Evolutionary conservation across 1,140 invertebrate species (phyloP).

Genomic region (Heliconius congener): DNA sequence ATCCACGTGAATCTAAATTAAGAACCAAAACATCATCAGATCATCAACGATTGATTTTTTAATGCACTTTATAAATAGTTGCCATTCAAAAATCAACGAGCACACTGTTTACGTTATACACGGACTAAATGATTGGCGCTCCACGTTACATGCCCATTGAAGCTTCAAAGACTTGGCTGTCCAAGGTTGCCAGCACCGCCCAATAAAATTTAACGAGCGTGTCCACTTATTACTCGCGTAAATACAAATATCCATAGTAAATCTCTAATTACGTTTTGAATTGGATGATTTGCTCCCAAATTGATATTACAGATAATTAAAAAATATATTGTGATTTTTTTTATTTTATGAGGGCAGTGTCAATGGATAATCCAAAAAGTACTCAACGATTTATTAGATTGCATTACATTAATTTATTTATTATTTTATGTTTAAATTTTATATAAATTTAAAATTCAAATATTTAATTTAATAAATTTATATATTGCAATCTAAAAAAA

Average conservation of each 20-base stretch:
- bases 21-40: too few relatives aligned
- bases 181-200: conserved; percentile 11
- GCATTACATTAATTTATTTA: too few relatives aligned
- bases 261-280: conserved; percentile 18
- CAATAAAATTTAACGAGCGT: conserved; percentile 29
- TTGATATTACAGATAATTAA: too few relatives aligned
- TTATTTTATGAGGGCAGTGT: too few relatives aligned
- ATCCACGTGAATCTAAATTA: too few relatives aligned
- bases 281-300: not conserved
- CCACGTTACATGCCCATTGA: conserved; percentile 11
- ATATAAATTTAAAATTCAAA: too few relatives aligned
- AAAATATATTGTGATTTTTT: too few relatives aligned
- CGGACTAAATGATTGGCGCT: not conserved
- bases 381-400: too few relatives aligned
- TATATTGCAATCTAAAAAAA: too few relatives aligned
- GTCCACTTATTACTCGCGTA: conserved; percentile 22
- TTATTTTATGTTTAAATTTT: too few relatives aligned
- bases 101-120: conserved; percentile 4
- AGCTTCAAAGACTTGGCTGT: conserved; percentile 19
- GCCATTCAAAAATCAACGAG: not conserved
- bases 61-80: not conserved
- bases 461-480: too few relatives aligned
- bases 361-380: too few relatives aligned
- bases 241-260: conserved; percentile 9
- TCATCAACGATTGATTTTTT: not conserved